phyloP scores from a whole-genome alignment of 2,797 vertebrate species.

The Poecilia gillii region DNA sequence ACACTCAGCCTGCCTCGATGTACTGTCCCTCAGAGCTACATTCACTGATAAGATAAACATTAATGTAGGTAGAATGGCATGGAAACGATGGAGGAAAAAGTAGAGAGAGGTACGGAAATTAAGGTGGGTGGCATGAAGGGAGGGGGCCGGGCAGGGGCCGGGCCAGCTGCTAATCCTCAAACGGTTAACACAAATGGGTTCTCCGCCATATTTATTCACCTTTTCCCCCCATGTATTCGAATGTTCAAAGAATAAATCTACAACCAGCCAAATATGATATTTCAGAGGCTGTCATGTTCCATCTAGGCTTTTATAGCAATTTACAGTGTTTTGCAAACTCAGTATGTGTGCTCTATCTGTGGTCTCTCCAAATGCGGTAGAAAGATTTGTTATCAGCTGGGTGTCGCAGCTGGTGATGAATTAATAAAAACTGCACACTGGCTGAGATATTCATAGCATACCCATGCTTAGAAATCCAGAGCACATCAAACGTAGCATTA shows the following conservation, averaged over 20 bases:
- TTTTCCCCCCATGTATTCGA: constrained; percentile 7
- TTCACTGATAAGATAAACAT: constrained; percentile 24
- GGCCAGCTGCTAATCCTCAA: constrained; percentile 16
- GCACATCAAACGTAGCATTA: constrained; percentile 17
- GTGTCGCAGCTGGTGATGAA: constrained; percentile 44
- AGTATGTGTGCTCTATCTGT: constrained; percentile 2
- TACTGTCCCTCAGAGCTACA: constrained; percentile 19
- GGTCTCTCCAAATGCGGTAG: constrained; percentile 24
- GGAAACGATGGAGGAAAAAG: constrained; percentile 22
- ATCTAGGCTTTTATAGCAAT: constrained; percentile 10
- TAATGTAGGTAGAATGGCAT: constrained; percentile 7
- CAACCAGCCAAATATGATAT: constrained; percentile 5
- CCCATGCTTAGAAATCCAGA: constrained; percentile 12
- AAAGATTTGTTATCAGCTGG: constrained; percentile 36
- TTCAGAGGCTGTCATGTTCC: constrained; percentile 9
- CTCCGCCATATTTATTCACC: constrained; percentile 1
- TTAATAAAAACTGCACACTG: constrained; percentile 33
- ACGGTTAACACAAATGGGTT: constrained; percentile 14
- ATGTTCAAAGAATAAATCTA: constrained; percentile 13
- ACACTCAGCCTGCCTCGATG: constrained; percentile 28
- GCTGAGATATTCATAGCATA: constrained; percentile 23
- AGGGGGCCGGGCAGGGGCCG: too few relatives aligned
- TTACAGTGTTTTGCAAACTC: constrained; percentile 13
- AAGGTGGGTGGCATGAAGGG: background rate
- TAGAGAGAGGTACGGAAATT: constrained; percentile 11